These are phyloP conservation scores for Coelinius sp. DNA, from an alignment of 2,888 invertebrate species.

Conservation along the genomic window DNA sequence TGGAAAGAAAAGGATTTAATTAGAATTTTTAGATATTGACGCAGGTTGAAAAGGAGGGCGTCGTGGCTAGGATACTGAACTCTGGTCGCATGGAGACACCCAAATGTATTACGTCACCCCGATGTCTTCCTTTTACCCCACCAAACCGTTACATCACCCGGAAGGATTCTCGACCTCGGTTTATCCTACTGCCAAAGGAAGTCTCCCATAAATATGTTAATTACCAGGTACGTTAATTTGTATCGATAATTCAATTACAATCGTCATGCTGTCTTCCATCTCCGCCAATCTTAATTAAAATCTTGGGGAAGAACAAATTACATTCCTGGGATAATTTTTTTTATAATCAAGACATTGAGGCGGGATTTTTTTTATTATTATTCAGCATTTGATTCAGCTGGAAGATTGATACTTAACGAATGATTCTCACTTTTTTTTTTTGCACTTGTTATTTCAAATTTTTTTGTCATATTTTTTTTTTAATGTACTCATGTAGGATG, in stretches of 20 bases:
- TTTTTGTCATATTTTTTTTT: slow-evolving; percentile 5
- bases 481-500: slow-evolving; percentile 7
- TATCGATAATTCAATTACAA: slow-evolving; percentile 24
- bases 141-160: slow-evolving; percentile 36
- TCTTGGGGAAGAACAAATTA: slow-evolving; percentile 27
- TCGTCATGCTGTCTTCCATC: slow-evolving; percentile 14
- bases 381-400: background rate
- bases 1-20: background rate
- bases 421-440: background rate
- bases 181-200: slow-evolving; percentile 37
- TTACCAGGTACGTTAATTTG: slow-evolving; percentile 7
- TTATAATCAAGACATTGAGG: background rate
- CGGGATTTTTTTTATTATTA: background rate
- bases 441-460: background rate
- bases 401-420: background rate
- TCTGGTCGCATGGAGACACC: background rate
- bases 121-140: background rate
- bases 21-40: no score
- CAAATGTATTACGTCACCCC: slow-evolving; percentile 11
- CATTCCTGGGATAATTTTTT: background rate
- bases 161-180: slow-evolving; percentile 45
- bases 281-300: slow-evolving; percentile 31
- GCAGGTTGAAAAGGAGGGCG: background rate
- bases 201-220: slow-evolving; percentile 36
- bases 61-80: slow-evolving; percentile 6